Percentiles rank a stretch among this genome's conserved stretches.
phyloP scores from a whole-genome alignment of 2,113 vertebrate species.

The Misgurnus anguillicaudatus region DNA sequence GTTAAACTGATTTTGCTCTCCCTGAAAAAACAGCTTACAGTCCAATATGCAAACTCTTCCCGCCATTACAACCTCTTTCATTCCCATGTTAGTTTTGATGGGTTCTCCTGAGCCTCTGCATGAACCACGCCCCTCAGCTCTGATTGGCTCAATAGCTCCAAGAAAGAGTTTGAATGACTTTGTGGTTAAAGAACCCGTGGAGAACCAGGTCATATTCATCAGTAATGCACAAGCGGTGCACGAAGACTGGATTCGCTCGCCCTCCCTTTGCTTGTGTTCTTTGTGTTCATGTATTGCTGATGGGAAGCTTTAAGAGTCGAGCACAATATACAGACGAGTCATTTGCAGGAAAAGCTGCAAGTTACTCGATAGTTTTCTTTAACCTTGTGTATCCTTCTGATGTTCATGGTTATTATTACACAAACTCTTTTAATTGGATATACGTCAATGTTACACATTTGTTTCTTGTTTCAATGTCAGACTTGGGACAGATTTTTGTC shows the following conservation, averaged over 20 bases:
- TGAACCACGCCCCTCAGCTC: slow-evolving; percentile 45
- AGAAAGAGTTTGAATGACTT: slow-evolving; percentile 11
- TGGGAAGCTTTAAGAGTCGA: slow-evolving; percentile 32
- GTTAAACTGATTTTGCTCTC: slow-evolving; percentile 68
- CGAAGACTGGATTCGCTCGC: background rate
- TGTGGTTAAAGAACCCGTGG: slow-evolving; percentile 6
- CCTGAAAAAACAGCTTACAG: slow-evolving; percentile 72
- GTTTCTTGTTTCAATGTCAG: slow-evolving; percentile 17
- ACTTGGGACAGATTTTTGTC: background rate
- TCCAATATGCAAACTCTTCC: slow-evolving; percentile 81
- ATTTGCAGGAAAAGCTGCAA: background rate
- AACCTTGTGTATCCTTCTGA: background rate
- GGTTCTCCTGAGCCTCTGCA: slow-evolving; percentile 48
- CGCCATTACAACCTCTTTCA: slow-evolving; percentile 23
- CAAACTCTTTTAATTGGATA: background rate
- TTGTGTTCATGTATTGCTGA: background rate
- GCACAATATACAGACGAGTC: slow-evolving; percentile 24
- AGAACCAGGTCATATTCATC: background rate
- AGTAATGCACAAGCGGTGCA: background rate
- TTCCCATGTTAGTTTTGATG: slow-evolving; percentile 12
- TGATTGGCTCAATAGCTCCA: slow-evolving; percentile 17
- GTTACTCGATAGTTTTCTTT: too few species aligned
- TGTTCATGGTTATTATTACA: slow-evolving; percentile 6
- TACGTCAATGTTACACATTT: background rate
- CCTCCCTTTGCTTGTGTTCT: slow-evolving; percentile 19